Base-by-base conservation (phyloP, 2,113 vertebrate genomes). In the Syngnathus scovelli region DNA sequence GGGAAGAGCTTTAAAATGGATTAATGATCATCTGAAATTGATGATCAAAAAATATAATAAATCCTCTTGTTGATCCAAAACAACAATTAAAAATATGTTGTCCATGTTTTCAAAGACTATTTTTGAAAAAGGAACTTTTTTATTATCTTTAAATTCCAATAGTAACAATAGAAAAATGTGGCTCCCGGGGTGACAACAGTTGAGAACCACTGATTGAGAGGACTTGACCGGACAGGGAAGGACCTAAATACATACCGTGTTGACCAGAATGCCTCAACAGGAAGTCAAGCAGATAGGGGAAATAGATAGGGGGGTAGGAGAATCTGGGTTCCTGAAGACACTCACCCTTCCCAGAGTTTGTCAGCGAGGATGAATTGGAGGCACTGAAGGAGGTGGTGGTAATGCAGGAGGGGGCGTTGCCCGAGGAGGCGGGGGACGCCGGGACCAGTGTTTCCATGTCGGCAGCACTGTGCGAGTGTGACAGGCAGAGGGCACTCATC, bases 361-460 rank as follows among this genome's bases (percentile, higher is more conserved):
- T 12, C 0, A 75, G 36, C 7, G 94, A 74, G 2, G 67, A 70
- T 39, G 82, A 76, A 72, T 61, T 80, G 67, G 69, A 68, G 64
- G 63, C n/a, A 44, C 8, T 38, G 55, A 76, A 75, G n/a, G 85
- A 75, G 58, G 78, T 62, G 41, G 76, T 72, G 75, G 81, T 58
- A 65, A 76, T 78, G 73, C 51, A 71, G 6, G 78, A 72, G 1
- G 83, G 75, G 0, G 85, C 67, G 38, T 77, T 67, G 65, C 63
- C 67, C 70, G 78, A 78, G 66, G 78, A 71, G 33, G 82, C 68
- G 74, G 82, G 83, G 64, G 78, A 78, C 0, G 83, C 51, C 0
- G 82, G 93, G 82, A 95, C 90, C 78, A 99, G 94, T 70, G 94
- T 95, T 79, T 99, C 97, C 95, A 99, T 99, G 89, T 99, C 95